Percentiles rank a stretch among this genome's conserved stretches.
These are phyloP conservation scores for Haliaeetus leucogaster DNA, from an alignment of 2,113 vertebrate genomes.

Conservation along the genomic window DNA sequence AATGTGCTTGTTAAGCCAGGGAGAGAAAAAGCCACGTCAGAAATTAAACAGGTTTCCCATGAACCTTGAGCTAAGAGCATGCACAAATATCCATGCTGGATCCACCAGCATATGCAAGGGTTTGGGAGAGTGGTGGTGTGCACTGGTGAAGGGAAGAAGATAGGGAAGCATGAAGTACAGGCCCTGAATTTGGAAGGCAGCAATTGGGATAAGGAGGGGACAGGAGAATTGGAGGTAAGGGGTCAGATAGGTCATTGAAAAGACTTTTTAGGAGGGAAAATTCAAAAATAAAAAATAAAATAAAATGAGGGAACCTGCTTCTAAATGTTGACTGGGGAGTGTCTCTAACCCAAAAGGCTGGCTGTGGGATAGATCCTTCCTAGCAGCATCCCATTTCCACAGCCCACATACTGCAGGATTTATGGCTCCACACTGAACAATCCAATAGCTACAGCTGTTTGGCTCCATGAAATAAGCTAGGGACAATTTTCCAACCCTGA, in stretches of 20 bases:
- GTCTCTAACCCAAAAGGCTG: background rate
- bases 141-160: background rate
- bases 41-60: background rate
- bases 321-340: background rate
- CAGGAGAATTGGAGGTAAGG: background rate
- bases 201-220: background rate
- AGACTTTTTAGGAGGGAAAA: background rate
- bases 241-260: background rate
- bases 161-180: background rate
- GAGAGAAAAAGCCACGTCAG: background rate
- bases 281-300: background rate
- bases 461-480: background rate
- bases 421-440: background rate
- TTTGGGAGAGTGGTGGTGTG: background rate
- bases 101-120: background rate
- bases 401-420: background rate
- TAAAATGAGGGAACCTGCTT: background rate
- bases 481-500: background rate
- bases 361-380: background rate
- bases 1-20: background rate
- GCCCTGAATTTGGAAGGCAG: background rate
- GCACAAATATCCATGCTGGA: background rate
- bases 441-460: background rate
- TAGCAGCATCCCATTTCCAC: background rate
- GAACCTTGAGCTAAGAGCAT: background rate